Base-by-base conservation (phyloP, 2,113 vertebrate species). In the Oryzias melastigma region DNA sequence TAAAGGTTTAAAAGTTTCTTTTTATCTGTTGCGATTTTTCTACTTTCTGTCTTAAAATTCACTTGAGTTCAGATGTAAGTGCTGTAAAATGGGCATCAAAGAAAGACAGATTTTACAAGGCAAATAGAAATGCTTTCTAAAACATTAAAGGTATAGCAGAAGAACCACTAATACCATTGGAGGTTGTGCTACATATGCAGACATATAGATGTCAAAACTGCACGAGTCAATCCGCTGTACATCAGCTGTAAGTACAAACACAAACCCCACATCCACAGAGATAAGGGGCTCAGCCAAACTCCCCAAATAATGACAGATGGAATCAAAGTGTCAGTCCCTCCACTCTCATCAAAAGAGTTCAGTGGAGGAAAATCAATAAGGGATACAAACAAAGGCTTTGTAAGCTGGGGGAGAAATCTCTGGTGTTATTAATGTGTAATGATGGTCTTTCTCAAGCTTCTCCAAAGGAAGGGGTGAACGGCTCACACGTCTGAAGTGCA, bases 361-460 rank as follows among this genome's bases (percentile, higher is more conserved):
- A 77, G 62, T 59, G 56, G 50, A 71, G 55, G 48, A 73, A 87
- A 90, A 85, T 86, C 82, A 83, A 86, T 87, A 76, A 29, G 50
- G 48, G 48, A 67, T 78, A 83, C 74, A 82, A 86, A 85, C 73
- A 83, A 67, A 75, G 58, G 59, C 74, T 46, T 58, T 55, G 75
- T 58, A 53, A 75, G 68, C 50, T 5, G 46, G 44, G 52, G 44
- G 14, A 83, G 67, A 77, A 78, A 44, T 81, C 74, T 81, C 61
- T 60, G 50, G 58, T 57, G 61, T 69, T 79, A 85, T 83, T 81
- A 71, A 81, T 87, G 76, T 73, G 71, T 82, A 82, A 85, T 75
- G 77, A 79, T 46, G 53, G 58, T 74, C 68, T 79, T 77, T 82
- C 73, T 82, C 65, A 62, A 58, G 66, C 44, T 40, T 65, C 76